A percentile compares a stretch with the other conserved stretches of the same genome.
These are phyloP conservation scores for Sarcophaga rosellei DNA, from an alignment of 2,888 invertebrate species.

Conservation along the genomic window DNA sequence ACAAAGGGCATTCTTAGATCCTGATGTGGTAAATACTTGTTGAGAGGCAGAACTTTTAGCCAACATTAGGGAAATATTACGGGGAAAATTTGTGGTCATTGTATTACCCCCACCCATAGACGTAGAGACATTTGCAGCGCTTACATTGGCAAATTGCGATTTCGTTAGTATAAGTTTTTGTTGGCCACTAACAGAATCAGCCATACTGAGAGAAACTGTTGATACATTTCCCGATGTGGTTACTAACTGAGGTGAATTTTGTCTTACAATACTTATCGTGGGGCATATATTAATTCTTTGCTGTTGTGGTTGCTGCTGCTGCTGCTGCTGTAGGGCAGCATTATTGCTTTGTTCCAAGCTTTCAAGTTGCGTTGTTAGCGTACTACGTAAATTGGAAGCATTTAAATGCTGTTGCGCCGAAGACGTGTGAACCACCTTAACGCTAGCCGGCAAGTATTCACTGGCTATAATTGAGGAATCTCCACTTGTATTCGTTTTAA, in stretches of 20 bases:
- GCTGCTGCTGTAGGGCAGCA: conserved; percentile 13
- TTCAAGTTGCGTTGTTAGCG: conserved; percentile 48
- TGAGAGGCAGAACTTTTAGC: conserved; percentile 59
- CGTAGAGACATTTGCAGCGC: conserved; percentile 46
- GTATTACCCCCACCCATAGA: conserved; percentile 51
- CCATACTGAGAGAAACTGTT: conserved; percentile 61
- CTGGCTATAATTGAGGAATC: conserved; percentile 50
- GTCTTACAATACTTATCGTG: conserved; percentile 67
- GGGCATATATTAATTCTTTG: conserved; percentile 66
- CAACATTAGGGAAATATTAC: conserved; percentile 65
- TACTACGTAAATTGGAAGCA: conserved; percentile 36
- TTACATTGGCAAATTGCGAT: conserved; percentile 65
- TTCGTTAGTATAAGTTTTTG: conserved; percentile 64
- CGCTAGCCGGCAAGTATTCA: conserved; percentile 60
- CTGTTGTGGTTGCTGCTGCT: conserved; percentile 30
- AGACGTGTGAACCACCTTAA: conserved; percentile 60
- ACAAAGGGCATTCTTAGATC: conserved; percentile 56
- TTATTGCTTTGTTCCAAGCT: conserved; percentile 36
- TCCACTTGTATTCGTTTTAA: conserved; percentile 23
- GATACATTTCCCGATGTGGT: conserved; percentile 66
- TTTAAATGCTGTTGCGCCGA: conserved; percentile 49
- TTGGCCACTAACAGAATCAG: conserved; percentile 59
- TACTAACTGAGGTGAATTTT: conserved; percentile 68
- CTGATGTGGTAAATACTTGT: conserved; percentile 62
- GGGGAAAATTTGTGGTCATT: conserved; percentile 56